Conservation (phyloP, 1,140 invertebrate species). For the Microplitis demolitor region DNA sequence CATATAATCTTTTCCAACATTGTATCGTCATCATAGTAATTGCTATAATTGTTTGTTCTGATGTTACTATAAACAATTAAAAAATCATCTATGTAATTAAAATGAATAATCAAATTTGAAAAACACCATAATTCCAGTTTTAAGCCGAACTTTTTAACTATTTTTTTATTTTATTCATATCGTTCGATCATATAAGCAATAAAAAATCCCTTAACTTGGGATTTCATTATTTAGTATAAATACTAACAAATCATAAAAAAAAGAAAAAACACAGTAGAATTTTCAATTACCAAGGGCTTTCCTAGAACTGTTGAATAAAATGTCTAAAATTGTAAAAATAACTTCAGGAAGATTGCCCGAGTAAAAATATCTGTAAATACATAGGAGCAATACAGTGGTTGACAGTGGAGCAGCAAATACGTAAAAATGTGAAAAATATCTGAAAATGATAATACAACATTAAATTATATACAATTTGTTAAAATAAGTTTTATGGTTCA, state of each 20-base stretch:
- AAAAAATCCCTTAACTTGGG: neutral
- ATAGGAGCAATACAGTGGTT: conserved; percentile 56
- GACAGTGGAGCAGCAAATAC: conserved; percentile 66
- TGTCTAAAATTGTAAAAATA: conserved; percentile 59
- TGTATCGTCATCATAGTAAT: conserved; percentile 70
- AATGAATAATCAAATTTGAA: neutral
- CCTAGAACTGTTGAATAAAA: conserved; percentile 59
- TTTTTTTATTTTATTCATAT: too few species aligned
- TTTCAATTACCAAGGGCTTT: conserved; percentile 56
- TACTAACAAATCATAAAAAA: neutral
- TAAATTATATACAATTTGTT: conserved; percentile 1
- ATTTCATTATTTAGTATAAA: neutral
- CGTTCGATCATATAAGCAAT: too few species aligned
- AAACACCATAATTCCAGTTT: neutral
- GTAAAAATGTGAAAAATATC: conserved; percentile 78
- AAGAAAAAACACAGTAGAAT: conserved; percentile 32
- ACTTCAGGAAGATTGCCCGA: conserved; percentile 53
- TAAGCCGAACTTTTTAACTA: too few species aligned
- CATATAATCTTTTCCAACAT: conserved; percentile 75
- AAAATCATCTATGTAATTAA: neutral
- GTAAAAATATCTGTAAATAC: conserved; percentile 60
- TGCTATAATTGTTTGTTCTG: conserved; percentile 64
- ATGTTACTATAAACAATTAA: conserved; percentile 61
- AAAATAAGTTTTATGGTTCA: neutral
- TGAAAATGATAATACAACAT: conserved; percentile 37